phyloP scores from a whole-genome alignment of 1,140 invertebrate genomes.

The Dysdera silvatica region DNA sequence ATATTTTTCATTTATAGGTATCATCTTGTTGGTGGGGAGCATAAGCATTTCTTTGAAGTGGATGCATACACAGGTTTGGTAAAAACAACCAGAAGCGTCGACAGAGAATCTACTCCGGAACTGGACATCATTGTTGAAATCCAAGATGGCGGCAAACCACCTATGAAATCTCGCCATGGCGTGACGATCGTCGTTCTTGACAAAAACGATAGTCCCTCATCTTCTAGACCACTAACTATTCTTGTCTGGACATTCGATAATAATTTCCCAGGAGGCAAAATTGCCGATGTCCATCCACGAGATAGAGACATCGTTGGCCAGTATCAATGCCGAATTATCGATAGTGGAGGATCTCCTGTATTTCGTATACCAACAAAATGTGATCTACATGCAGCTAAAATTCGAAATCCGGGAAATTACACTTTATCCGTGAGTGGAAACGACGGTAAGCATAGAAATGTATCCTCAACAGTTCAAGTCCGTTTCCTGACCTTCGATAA shows the following conservation, averaged over 20 bases:
- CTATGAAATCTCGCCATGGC: conserved; percentile 66
- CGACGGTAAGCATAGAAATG: conserved; percentile 77
- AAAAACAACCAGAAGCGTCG: conserved; percentile 38
- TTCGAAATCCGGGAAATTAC: conserved; percentile 39
- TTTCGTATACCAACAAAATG: conserved; percentile 67
- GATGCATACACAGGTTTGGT: conserved; percentile 71
- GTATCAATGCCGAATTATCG: conserved; percentile 73
- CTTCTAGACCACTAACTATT: conserved; percentile 68
- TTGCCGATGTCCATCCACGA: conserved; percentile 83
- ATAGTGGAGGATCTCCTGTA: conserved; percentile 45
- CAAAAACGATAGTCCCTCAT: conserved; percentile 85
- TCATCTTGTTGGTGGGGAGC: conserved; percentile 63
- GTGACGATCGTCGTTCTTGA: conserved; percentile 72
- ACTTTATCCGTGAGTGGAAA: conserved; percentile 73
- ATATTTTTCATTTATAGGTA: no score
- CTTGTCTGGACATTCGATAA: conserved; percentile 68
- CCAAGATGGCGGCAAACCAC: conserved; percentile 76
- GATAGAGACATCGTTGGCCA: conserved; percentile 79
- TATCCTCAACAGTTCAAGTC: conserved; percentile 70
- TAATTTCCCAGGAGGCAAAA: conserved; percentile 56
- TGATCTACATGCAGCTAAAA: conserved; percentile 55
- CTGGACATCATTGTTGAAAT: conserved; percentile 71
- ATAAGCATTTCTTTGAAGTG: conserved; percentile 64
- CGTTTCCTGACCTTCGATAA: conserved; percentile 74
- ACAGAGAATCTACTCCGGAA: conserved; percentile 51